Percentiles rank a stretch among this genome's conserved stretches.
These are phyloP conservation scores for Lissonota sp. DNA, from an alignment of 2,888 invertebrate species.

Conservation along the genomic window DNA sequence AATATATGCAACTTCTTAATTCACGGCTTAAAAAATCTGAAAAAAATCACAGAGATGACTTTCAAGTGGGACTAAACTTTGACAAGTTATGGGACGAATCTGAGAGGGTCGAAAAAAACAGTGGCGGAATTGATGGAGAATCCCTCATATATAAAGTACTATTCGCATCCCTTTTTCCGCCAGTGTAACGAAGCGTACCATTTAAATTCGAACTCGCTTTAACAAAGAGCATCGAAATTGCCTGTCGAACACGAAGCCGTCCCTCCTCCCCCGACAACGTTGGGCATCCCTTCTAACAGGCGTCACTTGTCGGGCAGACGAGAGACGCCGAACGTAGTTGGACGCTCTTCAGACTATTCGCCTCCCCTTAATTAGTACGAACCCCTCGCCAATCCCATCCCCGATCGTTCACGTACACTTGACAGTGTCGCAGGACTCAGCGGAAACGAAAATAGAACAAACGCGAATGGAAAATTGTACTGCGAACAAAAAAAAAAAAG, in stretches of 20 bases:
- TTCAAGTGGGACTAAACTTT: too few species aligned
- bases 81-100: too few species aligned
- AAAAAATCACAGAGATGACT: too few species aligned
- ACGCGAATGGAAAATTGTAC: neutral
- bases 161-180: neutral
- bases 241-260: slow-evolving; percentile 64
- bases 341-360: slow-evolving; percentile 30
- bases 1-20: too few species aligned
- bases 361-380: slow-evolving; percentile 45
- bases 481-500: too few species aligned
- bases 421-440: slow-evolving; percentile 15
- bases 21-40: too few species aligned
- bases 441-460: slow-evolving; percentile 2
- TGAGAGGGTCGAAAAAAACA: too few species aligned
- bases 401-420: neutral
- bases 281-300: slow-evolving; percentile 18
- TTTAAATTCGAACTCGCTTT: slow-evolving; percentile 68
- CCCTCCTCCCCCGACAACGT: slow-evolving; percentile 30
- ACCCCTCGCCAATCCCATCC: neutral
- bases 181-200: slow-evolving; percentile 66
- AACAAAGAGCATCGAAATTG: slow-evolving; percentile 68
- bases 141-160: too few species aligned
- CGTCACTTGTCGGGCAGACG: slow-evolving; percentile 53
- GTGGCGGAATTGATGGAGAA: too few species aligned
- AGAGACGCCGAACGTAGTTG: slow-evolving; percentile 30